Evolutionary conservation across 2,888 invertebrate species (phyloP), one percentile per base, ranked within the genome.

Genomic region (Xylota sylvarum): DNA sequence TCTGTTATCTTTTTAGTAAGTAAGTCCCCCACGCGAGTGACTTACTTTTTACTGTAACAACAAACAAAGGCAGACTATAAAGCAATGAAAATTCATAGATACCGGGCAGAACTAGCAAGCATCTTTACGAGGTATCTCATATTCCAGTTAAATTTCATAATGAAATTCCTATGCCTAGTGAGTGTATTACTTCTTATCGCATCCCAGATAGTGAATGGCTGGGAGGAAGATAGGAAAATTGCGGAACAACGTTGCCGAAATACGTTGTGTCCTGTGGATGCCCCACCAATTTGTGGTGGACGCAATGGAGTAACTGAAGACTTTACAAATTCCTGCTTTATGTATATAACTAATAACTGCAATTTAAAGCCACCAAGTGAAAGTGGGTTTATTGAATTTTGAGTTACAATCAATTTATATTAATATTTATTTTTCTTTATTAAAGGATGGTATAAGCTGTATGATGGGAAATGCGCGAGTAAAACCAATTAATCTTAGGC

Each of bases 321-420:
- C 0, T 70, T 70, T 48, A 70, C 70, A 9, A 70, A 58, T 35
- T 14, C 46, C 10, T 70, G 70, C 9, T 70, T 70, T 23, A 58
- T 70, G 58, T 70, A 70, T n/a, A 17, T 70, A 12, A 19, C 56
- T 5, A 70, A 70, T 30, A 70, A 70, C 35, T 70, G 70, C 19
- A 14, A 70, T 9, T 58, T 70, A n/a, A 70, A 48, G 23, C 70
- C 70, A 4, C 1, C 37, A 37, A 37, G 17, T 27, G 37, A 60
- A 27, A 23, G 72, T 72, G 17, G 60, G 60, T 60, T 5, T 5
- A 9, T 19, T 17, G 5, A n/a, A 56, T 43, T n/a, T 32, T 4
- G 2, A 19, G 3, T 12, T 1, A 10, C 7, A 1, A 3, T 14
- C n/a, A 27, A 69, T 43, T 43, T 32, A 65, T 14, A 9, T 12